phyloP scores from a whole-genome alignment of 2,113 vertebrate genomes.

The Fukomys damarensis region DNA sequence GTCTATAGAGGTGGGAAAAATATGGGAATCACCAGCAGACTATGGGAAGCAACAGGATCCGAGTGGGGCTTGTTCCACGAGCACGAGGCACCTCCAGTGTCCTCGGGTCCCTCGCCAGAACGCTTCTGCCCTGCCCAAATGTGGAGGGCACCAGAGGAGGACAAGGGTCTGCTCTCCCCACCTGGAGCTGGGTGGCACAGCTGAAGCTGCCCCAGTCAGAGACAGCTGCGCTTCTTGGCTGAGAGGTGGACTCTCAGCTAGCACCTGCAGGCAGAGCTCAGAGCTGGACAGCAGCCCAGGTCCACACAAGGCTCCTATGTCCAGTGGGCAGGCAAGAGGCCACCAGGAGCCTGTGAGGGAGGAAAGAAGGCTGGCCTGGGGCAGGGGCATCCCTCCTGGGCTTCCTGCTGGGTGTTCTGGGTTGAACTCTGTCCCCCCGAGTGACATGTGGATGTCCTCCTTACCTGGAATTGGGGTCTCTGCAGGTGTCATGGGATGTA shows the following conservation, averaged over 20 bases:
- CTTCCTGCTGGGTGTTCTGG: background rate
- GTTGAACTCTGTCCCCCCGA: background rate
- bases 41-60: accelerated
- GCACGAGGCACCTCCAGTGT: accelerated
- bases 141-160: background rate
- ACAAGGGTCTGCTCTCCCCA: background rate
- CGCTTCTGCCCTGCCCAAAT: accelerated
- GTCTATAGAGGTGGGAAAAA: background rate
- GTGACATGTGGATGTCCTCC: accelerated
- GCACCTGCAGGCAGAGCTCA: accelerated
- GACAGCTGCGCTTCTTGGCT: accelerated
- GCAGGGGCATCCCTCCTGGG: background rate
- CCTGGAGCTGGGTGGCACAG: too few relatives aligned
- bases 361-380: background rate
- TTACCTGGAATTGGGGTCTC: background rate
- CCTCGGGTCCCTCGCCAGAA: accelerated
- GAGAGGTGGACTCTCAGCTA: background rate
- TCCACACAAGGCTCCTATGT: background rate
- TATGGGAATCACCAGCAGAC: accelerated
- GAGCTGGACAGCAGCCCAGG: background rate
- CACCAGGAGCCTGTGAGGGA: too few relatives aligned
- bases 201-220: too few relatives aligned
- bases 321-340: background rate
- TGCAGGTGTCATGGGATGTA: background rate
- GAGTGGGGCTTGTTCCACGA: accelerated